phyloP scores from a whole-genome alignment of 2,888 invertebrate genomes.

The Parapristionchus giblindavisi region DNA sequence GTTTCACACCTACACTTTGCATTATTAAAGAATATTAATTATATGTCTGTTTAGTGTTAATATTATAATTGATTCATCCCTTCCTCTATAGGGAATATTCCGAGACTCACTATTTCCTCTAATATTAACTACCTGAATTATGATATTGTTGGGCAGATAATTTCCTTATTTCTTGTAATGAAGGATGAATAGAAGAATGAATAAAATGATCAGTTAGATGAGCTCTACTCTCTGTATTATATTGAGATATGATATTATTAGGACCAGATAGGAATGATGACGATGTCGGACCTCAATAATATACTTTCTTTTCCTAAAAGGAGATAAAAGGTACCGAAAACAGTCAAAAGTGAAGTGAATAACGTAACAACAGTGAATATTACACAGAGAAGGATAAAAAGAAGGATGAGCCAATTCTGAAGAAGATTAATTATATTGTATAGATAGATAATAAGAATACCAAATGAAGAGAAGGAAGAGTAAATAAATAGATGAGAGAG shows the following conservation, averaged over 20 bases:
- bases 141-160: constrained; percentile 32
- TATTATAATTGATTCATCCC: too few species aligned
- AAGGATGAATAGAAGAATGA: constrained; percentile 23
- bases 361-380: neutral
- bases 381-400: neutral
- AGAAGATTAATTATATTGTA: neutral
- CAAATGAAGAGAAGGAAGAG: neutral
- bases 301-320: neutral
- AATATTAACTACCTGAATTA: constrained; percentile 10
- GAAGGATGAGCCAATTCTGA: constrained; percentile 27
- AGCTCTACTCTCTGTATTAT: constrained; percentile 12
- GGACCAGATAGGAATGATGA: constrained; percentile 17
- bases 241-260: neutral
- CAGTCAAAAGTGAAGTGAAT: constrained; percentile 9
- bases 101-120: too few species aligned
- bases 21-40: too few species aligned
- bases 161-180: constrained; percentile 30
- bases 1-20: too few species aligned
- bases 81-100: too few species aligned
- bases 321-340: constrained; percentile 23
- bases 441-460: constrained; percentile 8
- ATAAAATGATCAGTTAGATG: constrained; percentile 29
- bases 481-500: neutral
- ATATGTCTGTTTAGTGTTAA: too few species aligned
- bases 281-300: neutral